phyloP scores from a whole-genome alignment of 2,113 vertebrate genomes.

The Numida meleagris region DNA sequence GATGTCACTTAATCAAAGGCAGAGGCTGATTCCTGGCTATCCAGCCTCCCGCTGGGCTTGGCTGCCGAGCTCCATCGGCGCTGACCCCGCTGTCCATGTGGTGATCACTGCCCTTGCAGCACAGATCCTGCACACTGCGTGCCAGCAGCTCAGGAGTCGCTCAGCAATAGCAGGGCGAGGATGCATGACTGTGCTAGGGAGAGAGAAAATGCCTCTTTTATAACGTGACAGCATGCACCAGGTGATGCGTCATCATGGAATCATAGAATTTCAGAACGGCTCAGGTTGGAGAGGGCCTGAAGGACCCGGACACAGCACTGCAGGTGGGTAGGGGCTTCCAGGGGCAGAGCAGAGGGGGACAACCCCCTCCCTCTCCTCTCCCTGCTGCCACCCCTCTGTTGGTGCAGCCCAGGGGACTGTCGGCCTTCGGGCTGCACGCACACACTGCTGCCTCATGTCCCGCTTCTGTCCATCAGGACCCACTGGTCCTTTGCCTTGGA shows the following conservation, averaged over 20 bases:
- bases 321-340: too few species aligned
- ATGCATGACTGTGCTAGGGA: constrained; percentile 46
- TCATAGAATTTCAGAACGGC: too few species aligned
- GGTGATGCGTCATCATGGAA: background rate
- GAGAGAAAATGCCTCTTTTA: background rate
- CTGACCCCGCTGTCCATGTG: accelerated
- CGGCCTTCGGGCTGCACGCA: too few species aligned
- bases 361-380: too few species aligned
- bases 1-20: background rate
- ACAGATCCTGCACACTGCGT: background rate
- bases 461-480: too few species aligned
- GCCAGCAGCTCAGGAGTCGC: constrained; percentile 29
- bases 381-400: too few species aligned
- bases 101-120: background rate
- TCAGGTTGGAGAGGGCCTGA: too few species aligned
- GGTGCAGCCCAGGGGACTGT: too few species aligned
- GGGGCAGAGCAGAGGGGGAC: too few species aligned
- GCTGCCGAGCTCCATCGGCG: accelerated
- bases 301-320: too few species aligned
- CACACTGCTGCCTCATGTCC: too few species aligned
- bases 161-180: constrained; percentile 35
- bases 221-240: background rate
- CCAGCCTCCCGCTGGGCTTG: background rate
- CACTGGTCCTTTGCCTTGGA: background rate
- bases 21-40: background rate